phyloP scores from a whole-genome alignment of 1,140 invertebrate species.

The Pseudobourletiella spinata region DNA sequence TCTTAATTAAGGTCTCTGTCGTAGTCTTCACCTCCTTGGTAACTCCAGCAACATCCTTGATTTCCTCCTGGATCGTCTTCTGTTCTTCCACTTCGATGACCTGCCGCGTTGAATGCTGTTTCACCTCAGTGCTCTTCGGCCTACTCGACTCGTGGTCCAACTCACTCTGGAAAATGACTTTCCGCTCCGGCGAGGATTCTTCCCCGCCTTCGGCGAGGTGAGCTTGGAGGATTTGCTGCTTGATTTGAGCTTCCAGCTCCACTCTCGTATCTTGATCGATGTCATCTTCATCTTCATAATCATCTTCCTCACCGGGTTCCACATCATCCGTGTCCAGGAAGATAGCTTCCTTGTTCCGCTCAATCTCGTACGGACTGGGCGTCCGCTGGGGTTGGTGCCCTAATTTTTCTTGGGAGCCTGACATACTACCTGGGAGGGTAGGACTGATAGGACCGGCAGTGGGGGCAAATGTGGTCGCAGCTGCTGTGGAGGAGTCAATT shows the following conservation, averaged over 20 bases:
- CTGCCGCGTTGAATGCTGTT: background rate
- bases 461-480: background rate
- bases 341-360: conserved; percentile 30
- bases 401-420: background rate
- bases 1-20: background rate
- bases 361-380: conserved; percentile 31
- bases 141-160: background rate
- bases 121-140: background rate
- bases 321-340: conserved; percentile 31
- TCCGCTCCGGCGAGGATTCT: conserved; percentile 45
- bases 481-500: conserved; percentile 35
- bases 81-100: background rate
- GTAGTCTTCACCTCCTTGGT: background rate
- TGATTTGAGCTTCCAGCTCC: conserved; percentile 46
- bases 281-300: conserved; percentile 39
- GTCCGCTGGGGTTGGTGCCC: conserved; percentile 18
- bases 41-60: background rate
- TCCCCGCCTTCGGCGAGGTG: conserved; percentile 45
- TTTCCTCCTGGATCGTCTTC: background rate
- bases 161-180: conserved; percentile 35
- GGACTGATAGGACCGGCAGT: conserved; percentile 18
- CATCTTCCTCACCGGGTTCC: conserved; percentile 12
- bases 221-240: conserved; percentile 45
- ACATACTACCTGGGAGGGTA: background rate
- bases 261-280: conserved; percentile 6